A percentile compares a stretch with the other conserved stretches of the same genome.
phyloP scores from a whole-genome alignment of 1,140 invertebrate genomes.

The Zaprionus gabonicus region DNA sequence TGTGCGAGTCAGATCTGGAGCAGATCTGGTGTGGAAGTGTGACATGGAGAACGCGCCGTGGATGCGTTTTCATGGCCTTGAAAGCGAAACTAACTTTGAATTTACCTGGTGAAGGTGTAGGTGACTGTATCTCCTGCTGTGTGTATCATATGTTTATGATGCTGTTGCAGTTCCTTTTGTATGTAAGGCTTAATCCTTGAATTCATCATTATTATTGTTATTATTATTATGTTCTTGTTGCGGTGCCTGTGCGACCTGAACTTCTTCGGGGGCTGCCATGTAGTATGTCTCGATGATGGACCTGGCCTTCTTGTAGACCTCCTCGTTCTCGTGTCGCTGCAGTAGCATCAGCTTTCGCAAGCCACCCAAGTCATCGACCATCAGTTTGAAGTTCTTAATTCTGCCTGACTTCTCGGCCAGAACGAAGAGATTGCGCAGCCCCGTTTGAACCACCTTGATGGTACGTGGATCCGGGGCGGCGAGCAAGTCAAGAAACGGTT shows the following conservation, averaged over 20 bases:
- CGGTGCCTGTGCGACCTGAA: conserved; percentile 79
- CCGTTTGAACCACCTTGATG: conserved; percentile 95
- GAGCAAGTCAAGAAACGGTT: conserved; percentile 93
- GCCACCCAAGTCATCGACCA: conserved; percentile 94
- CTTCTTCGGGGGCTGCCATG: conserved; percentile 84
- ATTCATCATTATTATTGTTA: conserved; percentile 29
- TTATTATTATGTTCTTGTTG: conserved; percentile 71
- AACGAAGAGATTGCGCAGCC: conserved; percentile 92
- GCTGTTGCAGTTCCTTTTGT: neutral
- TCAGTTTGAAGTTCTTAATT: conserved; percentile 90
- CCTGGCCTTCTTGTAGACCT: conserved; percentile 94
- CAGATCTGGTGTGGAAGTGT: conserved; percentile 1
- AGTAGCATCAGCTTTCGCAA: conserved; percentile 96
- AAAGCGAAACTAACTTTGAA: neutral
- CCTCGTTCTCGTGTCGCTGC: conserved; percentile 98
- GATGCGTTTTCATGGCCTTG: conserved; percentile 46
- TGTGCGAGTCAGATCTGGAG: neutral
- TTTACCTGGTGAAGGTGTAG: neutral
- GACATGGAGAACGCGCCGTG: conserved; percentile 14
- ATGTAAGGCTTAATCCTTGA: conserved; percentile 46
- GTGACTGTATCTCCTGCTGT: no score
- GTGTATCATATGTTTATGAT: conserved; percentile 45
- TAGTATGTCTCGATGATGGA: conserved; percentile 94
- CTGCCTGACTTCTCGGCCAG: conserved; percentile 89
- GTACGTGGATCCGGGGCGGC: conserved; percentile 91